Evolutionary conservation across 1,140 invertebrate genomes (phyloP), one percentile per base, ranked within the genome.

Genomic region (Brachionus angularis): DNA sequence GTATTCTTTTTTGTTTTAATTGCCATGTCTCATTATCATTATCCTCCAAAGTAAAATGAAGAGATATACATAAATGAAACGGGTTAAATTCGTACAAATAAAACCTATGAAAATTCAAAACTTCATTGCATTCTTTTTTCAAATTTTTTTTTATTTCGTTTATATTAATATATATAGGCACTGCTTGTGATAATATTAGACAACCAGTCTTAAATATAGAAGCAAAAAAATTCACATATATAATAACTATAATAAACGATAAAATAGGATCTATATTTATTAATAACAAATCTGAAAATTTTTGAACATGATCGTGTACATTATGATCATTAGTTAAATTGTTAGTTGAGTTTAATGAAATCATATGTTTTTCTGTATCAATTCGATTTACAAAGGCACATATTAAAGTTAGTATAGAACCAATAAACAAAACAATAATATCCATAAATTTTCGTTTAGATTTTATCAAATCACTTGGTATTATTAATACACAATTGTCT

Each of bases 11-110:
- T 58, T 58, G 53, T 25, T 58, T 36, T 23, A 18, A 18, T 39
- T 39, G 33, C 3, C 33, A 39, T 12, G 2, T n/a, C 21, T 21
- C 21, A 29, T 36, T 23, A n/a, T 39, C 27, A n/a, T n/a, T n/a
- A 23, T 58, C 33, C 23, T 29, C 33, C 23, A 58, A 23, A 3
- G 39, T 23, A 39, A 58, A 58, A 39, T 58, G 53, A 31, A 58
- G 36, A n/a, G 53, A 58, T 23, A 58, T 58, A 21, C 53, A 58
- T 23, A 58, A 58, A 58, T 58, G 53, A 23, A 58, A 58, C 36
- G 53, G 53, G 33, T 58, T 58, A 39, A 39, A 58, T 25, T 58
- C 53, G 21, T 58, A 58, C 33, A 58, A 58, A 27, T 58, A 34
- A n/a, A 58, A 23, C 21, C 16, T 14, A 14, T 58, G 53, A 4